A percentile compares a stretch with the other conserved stretches of the same genome.
These are phyloP conservation scores for Dasypogon diadema DNA, from an alignment of 2,888 invertebrate species.

Conservation along the genomic window DNA sequence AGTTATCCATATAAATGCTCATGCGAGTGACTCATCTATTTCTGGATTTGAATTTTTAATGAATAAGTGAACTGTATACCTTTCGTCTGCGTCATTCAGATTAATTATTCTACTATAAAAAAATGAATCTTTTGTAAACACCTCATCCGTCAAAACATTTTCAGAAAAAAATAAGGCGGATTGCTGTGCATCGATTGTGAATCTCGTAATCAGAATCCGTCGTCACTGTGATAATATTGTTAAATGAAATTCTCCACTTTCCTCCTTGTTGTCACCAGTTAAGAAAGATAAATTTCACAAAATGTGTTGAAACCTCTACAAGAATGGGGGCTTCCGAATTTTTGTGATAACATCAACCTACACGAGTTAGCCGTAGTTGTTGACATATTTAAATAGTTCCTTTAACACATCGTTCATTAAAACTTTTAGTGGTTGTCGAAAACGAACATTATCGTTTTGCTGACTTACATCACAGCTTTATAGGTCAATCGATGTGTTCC, in stretches of 20 bases:
- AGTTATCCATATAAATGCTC: too few relatives aligned
- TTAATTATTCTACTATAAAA: too few relatives aligned
- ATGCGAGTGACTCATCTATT: too few relatives aligned
- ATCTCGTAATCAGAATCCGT: neutral
- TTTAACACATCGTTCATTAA: neutral
- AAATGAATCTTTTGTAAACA: too few relatives aligned
- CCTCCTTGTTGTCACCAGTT: neutral
- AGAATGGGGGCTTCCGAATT: neutral
- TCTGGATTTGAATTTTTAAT: too few relatives aligned
- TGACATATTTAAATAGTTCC: neutral
- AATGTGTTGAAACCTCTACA: neutral
- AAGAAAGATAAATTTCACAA: neutral
- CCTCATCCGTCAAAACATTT: too few relatives aligned
- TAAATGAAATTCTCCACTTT: neutral
- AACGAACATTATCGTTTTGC: neutral
- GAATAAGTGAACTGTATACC: too few relatives aligned
- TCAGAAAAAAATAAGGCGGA: too few relatives aligned
- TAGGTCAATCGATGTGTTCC: slow-evolving; percentile 11
- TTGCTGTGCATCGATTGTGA: too few relatives aligned
- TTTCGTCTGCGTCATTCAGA: too few relatives aligned
- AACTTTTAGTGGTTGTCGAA: neutral
- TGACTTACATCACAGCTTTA: neutral
- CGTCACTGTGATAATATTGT: neutral
- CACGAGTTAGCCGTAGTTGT: neutral
- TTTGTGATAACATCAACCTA: neutral